Evolutionary conservation across 2,113 vertebrate genomes (phyloP).

Genomic region (Cinclus cinclus): DNA sequence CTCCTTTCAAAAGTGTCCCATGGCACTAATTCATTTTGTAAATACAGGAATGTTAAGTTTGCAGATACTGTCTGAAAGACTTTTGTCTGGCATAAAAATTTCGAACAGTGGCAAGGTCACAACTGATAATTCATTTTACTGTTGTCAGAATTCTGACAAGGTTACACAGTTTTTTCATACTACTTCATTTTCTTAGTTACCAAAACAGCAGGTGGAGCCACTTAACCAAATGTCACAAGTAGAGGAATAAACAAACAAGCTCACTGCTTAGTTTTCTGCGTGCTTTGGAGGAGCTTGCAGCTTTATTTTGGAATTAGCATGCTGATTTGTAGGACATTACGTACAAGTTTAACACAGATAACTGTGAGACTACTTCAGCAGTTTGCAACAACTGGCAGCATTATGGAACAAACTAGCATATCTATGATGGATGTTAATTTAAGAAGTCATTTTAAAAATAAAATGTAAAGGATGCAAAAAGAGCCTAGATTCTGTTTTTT

Average conservation of each 20-base stretch:
- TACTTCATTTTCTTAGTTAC: neutral
- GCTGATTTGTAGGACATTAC: neutral
- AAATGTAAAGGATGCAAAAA: neutral
- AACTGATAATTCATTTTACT: neutral
- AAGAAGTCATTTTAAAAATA: neutral
- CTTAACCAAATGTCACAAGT: neutral
- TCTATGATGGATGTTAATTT: neutral
- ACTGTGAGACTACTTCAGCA: neutral
- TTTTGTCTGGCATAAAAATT: neutral
- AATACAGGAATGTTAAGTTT: neutral
- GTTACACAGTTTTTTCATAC: neutral
- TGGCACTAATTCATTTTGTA: neutral
- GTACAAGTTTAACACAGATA: neutral
- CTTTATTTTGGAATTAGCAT: neutral
- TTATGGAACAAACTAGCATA: neutral
- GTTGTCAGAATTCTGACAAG: neutral
- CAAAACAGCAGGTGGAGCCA: slow-evolving; percentile 67
- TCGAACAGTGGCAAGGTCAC: neutral
- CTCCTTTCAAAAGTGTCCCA: neutral
- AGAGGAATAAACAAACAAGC: neutral
- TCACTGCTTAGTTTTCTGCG: neutral
- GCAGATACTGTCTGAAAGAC: neutral
- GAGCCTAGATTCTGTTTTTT: neutral
- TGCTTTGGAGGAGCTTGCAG: neutral
- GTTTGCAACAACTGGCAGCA: neutral